phyloP scores from a whole-genome alignment of 2,888 invertebrate species.

The Dichetophora obliterata region DNA sequence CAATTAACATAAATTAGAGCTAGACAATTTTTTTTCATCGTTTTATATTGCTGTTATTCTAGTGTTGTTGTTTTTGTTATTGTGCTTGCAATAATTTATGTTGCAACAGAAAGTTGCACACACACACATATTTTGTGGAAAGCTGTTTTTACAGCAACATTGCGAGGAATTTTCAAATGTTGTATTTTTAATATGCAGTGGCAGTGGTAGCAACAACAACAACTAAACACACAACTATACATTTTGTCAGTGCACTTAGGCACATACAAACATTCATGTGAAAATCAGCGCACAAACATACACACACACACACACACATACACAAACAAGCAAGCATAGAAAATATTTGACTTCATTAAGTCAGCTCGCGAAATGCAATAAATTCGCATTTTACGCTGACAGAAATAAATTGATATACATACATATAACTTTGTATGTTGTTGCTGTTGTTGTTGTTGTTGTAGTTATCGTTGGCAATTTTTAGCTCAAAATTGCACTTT shows the following conservation, averaged over 20 bases:
- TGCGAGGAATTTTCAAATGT: not conserved
- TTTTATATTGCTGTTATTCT: slow-evolving; percentile 48
- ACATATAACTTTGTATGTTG: not conserved
- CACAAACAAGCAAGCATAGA: not conserved
- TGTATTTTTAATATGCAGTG: slow-evolving; percentile 6
- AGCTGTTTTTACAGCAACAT: not conserved
- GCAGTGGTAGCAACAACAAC: not conserved
- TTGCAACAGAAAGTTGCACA: slow-evolving; percentile 6
- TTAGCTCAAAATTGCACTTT: slow-evolving; percentile 14
- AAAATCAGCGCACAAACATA: not conserved
- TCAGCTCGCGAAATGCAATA: slow-evolving; percentile 42
- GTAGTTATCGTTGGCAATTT: slow-evolving; percentile 1
- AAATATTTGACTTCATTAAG: slow-evolving; percentile 48
- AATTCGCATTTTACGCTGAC: slow-evolving; percentile 46
- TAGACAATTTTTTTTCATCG: slow-evolving; percentile 41
- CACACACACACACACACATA: not conserved
- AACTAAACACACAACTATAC: not conserved
- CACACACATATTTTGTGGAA: not conserved
- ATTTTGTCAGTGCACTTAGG: slow-evolving; percentile 9
- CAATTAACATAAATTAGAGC: slow-evolving; percentile 34
- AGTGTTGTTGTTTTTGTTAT: slow-evolving; percentile 48
- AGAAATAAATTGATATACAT: slow-evolving; percentile 45
- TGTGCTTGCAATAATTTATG: slow-evolving; percentile 59
- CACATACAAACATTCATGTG: slow-evolving; percentile 1
- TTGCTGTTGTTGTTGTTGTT: not conserved